Percentiles rank a stretch among this genome's conserved stretches.
Conservation (phyloP, 1,140 invertebrate genomes). For the Pseudomyrmex concolor region DNA sequence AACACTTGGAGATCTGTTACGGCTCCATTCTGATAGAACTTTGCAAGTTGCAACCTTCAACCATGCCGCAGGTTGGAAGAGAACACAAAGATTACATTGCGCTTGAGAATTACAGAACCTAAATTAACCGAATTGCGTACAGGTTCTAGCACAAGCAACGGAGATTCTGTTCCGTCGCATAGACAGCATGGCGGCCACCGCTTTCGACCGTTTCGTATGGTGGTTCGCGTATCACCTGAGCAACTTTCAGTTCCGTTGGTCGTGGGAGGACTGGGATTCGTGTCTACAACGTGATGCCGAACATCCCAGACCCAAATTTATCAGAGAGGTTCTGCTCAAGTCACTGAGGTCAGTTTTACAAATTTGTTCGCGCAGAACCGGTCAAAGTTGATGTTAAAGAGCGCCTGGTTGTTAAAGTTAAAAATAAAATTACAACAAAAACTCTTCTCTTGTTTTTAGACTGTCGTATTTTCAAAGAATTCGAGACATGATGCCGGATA, state of each 20-base stretch:
- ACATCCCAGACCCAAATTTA: conserved; percentile 98
- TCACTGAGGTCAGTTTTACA: conserved; percentile 90
- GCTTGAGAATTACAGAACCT: no score
- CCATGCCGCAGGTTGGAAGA: conserved; percentile 95
- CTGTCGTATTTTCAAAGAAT: conserved; percentile 98
- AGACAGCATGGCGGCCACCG: conserved; percentile 98
- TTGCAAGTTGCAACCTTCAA: conserved; percentile 97
- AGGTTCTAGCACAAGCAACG: conserved; percentile 97
- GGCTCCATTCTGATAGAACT: conserved; percentile 98
- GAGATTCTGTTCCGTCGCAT: conserved; percentile 98
- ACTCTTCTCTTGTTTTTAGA: conserved; percentile 86
- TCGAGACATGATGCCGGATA: conserved; percentile 95
- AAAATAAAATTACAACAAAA: neutral
- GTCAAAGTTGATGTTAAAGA: no score
- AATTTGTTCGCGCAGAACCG: neutral
- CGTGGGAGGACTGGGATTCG: conserved; percentile 98
- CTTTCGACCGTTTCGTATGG: conserved; percentile 97
- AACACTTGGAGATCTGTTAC: conserved; percentile 97
- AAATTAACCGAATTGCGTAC: conserved; percentile 5
- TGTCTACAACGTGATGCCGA: conserved; percentile 94
- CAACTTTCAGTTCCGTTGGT: conserved; percentile 99
- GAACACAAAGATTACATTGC: conserved; percentile 8
- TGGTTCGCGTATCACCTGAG: conserved; percentile 99
- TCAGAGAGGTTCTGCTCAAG: conserved; percentile 96
- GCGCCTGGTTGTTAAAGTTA: no score